Evolutionary conservation across 2,113 vertebrate genomes (phyloP).

Genomic region (Steatornis caripensis): DNA sequence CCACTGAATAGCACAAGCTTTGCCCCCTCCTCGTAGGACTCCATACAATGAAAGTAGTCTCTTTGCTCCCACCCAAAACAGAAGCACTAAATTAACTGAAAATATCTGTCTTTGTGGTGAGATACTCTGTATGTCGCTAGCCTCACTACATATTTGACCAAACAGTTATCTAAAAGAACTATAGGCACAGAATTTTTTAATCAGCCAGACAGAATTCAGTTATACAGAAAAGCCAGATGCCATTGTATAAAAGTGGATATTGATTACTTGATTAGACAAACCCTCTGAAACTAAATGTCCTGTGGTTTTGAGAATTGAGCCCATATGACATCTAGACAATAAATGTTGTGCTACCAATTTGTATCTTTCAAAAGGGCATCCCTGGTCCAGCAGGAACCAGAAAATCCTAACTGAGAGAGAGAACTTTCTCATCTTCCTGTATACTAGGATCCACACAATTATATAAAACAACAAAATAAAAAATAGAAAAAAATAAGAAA

Average conservation of each 20-base stretch:
- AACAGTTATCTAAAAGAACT: background rate
- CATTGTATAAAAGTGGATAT: background rate
- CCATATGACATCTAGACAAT: background rate
- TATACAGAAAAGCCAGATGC: background rate
- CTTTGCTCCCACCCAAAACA: background rate
- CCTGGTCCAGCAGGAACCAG: background rate
- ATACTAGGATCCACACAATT: background rate
- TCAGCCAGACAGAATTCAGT: background rate
- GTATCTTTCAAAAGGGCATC: background rate
- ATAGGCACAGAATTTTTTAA: background rate
- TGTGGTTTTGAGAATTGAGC: background rate
- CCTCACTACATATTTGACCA: background rate
- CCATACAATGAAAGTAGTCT: rapidly evolving
- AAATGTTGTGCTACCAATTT: background rate
- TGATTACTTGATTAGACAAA: slow-evolving; percentile 11
- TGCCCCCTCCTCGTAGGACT: background rate
- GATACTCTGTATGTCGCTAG: background rate
- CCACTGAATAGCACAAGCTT: background rate
- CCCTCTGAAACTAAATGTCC: background rate
- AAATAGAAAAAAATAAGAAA: rapidly evolving
- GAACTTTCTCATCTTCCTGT: background rate
- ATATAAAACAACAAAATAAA: background rate
- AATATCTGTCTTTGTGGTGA: background rate
- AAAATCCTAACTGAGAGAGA: background rate
- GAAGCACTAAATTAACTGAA: background rate